Percentiles rank a stretch among this genome's conserved stretches.
phyloP scores from a whole-genome alignment of 2,113 vertebrate species.

The Dipodomys spectabilis region DNA sequence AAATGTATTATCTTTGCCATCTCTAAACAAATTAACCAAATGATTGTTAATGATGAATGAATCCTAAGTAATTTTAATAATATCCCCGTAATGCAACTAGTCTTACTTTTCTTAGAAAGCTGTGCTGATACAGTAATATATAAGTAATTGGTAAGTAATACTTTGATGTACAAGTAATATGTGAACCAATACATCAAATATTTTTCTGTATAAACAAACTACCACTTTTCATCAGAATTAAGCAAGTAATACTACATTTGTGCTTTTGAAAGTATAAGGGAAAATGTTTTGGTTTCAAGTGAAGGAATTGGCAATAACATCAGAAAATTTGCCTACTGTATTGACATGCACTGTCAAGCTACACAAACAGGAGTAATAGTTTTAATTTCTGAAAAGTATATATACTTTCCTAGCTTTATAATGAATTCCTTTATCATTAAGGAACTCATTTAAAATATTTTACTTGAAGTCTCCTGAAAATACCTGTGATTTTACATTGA shows the following conservation, averaged over 20 bases:
- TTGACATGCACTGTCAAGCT: slow-evolving; percentile 54
- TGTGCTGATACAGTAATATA: too few relatives aligned
- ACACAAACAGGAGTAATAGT: slow-evolving; percentile 48
- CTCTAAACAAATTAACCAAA: background rate
- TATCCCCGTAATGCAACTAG: background rate
- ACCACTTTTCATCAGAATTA: slow-evolving; percentile 35
- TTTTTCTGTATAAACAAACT: slow-evolving; percentile 48
- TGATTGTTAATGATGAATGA: slow-evolving; percentile 14
- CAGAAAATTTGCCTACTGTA: slow-evolving; percentile 35
- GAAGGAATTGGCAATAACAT: background rate
- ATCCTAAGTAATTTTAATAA: background rate
- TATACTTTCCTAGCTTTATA: slow-evolving; percentile 5
- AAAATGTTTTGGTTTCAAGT: slow-evolving; percentile 25
- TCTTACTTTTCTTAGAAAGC: too few relatives aligned
- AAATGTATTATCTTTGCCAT: background rate
- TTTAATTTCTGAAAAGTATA: slow-evolving; percentile 61
- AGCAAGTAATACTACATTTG: slow-evolving; percentile 51
- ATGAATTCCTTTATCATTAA: slow-evolving; percentile 53
- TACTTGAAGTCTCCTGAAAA: slow-evolving; percentile 64
- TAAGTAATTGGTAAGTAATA: background rate
- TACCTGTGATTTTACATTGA: slow-evolving; percentile 20
- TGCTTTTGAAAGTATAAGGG: background rate
- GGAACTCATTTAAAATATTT: slow-evolving; percentile 68
- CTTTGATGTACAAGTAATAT: background rate
- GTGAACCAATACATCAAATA: slow-evolving; percentile 65